These are phyloP conservation scores for Phocoena sinus DNA, from an alignment of 2,113 vertebrate genomes.

Conservation along the genomic window DNA sequence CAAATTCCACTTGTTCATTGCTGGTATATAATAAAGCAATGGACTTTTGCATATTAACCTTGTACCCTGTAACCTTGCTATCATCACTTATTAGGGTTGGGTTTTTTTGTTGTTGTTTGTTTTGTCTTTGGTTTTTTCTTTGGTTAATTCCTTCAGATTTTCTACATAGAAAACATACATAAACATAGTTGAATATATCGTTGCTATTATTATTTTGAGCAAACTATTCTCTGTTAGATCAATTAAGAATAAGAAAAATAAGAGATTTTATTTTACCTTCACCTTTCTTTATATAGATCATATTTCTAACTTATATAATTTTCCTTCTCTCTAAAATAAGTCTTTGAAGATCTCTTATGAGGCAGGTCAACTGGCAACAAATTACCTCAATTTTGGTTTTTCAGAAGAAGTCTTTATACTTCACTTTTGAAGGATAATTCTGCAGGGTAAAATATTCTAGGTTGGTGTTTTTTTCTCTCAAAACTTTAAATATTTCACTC, in stretches of 20 bases:
- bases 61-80: not conserved
- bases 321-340: not conserved
- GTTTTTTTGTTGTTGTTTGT: too few relatives aligned
- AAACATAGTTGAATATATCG: not conserved
- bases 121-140: not conserved
- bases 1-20: not conserved
- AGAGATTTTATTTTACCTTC: not conserved
- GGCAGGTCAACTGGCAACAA: not conserved
- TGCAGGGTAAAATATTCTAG: not conserved
- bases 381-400: not conserved
- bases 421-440: not conserved
- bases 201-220: not conserved
- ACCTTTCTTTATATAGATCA: not conserved
- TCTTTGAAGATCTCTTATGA: not conserved
- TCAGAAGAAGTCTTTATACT: not conserved
- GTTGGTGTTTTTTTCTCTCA: not conserved
- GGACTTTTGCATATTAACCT: not conserved
- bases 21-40: not conserved
- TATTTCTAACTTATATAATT: not conserved
- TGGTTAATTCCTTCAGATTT: not conserved
- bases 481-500: not conserved
- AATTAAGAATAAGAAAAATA: not conserved
- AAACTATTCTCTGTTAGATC: not conserved
- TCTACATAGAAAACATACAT: not conserved
- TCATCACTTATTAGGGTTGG: not conserved